Conservation (phyloP, 2,113 vertebrate species). For the Malaclemys terrapin region DNA sequence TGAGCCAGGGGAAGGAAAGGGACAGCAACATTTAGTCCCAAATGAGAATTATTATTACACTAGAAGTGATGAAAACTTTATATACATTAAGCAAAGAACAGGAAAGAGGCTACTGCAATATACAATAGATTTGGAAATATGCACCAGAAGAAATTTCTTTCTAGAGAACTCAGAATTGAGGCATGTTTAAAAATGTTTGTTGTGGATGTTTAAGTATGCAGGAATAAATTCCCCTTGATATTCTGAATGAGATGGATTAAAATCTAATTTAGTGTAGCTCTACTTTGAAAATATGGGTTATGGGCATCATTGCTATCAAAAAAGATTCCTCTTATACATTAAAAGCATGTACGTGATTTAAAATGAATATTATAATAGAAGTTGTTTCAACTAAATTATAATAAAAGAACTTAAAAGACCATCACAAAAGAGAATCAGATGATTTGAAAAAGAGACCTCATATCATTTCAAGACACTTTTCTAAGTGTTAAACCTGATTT, state of each 20-base stretch:
- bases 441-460: conserved; percentile 23
- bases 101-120: neutral
- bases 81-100: conserved; percentile 5
- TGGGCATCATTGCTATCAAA: neutral
- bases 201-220: neutral
- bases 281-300: neutral
- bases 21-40: neutral
- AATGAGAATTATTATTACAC: conserved; percentile 4
- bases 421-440: neutral
- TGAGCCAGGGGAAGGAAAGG: neutral
- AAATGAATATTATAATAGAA: neutral
- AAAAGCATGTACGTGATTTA: neutral
- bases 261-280: neutral
- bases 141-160: neutral
- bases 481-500: conserved; percentile 13
- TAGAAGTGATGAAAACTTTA: neutral
- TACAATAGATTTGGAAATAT: neutral
- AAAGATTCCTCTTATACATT: neutral
- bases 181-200: conserved; percentile 15
- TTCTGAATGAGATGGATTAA: neutral
- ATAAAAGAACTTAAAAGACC: neutral
- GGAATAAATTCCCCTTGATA: conserved; percentile 11
- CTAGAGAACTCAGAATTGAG: neutral
- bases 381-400: neutral
- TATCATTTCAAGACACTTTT: conserved; percentile 13